These are phyloP conservation scores for Micromys minutus DNA, from an alignment of 2,113 vertebrate genomes.

Conservation along the genomic window DNA sequence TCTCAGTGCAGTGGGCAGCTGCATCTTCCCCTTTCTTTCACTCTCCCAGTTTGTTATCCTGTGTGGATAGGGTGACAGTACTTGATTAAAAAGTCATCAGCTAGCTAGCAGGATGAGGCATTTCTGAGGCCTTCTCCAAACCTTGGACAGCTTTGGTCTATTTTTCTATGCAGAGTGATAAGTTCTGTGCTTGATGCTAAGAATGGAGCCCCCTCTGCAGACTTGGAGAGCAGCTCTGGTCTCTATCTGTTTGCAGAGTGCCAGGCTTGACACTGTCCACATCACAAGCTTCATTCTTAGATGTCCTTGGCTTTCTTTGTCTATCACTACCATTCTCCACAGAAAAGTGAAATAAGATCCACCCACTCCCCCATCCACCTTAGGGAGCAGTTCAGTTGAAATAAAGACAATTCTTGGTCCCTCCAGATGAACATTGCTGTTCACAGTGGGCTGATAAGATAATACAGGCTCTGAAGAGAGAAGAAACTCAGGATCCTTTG, in stretches of 20 bases:
- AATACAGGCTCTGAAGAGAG: background rate
- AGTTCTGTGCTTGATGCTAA: background rate
- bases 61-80: background rate
- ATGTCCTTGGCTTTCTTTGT: too few species aligned
- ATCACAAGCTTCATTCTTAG: fast-evolving
- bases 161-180: background rate
- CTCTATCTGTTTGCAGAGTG: background rate
- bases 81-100: background rate
- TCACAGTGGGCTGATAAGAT: background rate
- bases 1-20: background rate
- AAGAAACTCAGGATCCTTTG: background rate
- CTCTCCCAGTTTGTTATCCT: background rate
- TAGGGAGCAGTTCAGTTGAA: background rate
- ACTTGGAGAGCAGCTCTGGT: background rate
- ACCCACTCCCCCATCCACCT: background rate
- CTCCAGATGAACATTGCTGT: too few species aligned
- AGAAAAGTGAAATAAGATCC: background rate
- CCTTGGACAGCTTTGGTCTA: background rate
- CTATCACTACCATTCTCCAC: background rate
- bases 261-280: background rate
- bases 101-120: background rate
- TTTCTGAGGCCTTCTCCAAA: background rate
- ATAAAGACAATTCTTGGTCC: background rate
- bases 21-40: background rate
- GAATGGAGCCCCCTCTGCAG: background rate